Evolutionary conservation across 2,888 invertebrate genomes (phyloP).

Genomic region (Trissolcus brochymenae): DNA sequence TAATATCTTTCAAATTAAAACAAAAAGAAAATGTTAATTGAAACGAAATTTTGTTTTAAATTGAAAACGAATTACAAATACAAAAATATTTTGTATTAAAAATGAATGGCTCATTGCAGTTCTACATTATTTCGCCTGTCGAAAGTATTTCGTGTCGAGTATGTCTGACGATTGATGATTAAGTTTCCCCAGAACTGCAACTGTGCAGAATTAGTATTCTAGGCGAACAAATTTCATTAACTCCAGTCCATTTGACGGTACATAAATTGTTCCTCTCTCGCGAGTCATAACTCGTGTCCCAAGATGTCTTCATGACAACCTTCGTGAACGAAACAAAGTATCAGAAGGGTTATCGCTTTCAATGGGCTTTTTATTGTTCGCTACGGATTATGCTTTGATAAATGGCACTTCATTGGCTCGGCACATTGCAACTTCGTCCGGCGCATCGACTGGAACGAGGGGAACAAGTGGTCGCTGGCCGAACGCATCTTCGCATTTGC

Average conservation of each 20-base stretch:
- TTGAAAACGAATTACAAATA: too few species aligned
- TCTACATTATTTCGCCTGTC: too few species aligned
- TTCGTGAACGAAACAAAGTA: conserved; percentile 18
- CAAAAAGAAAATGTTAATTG: too few species aligned
- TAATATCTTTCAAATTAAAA: too few species aligned
- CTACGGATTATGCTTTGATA: conserved; percentile 42
- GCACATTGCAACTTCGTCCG: conserved; percentile 36
- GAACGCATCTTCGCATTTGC: conserved; percentile 35
- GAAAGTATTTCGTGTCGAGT: too few species aligned
- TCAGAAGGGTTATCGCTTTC: conserved; percentile 47
- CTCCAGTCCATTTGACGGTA: conserved; percentile 38
- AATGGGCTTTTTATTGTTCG: conserved; percentile 38
- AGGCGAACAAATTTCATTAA: conserved; percentile 34
- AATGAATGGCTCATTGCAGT: too few species aligned
- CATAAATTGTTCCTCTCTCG: conserved; percentile 17
- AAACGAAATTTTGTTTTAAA: too few species aligned
- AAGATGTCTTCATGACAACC: conserved; percentile 34
- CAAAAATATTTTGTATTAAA: too few species aligned
- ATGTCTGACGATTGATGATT: too few species aligned
- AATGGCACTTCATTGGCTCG: conserved; percentile 31
- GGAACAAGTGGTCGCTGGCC: conserved; percentile 48
- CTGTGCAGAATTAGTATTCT: not conserved
- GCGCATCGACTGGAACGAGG: conserved; percentile 42
- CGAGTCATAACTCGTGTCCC: conserved; percentile 26
- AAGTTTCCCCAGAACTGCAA: not conserved